Conservation (phyloP, 2,888 invertebrate species). For the Seladonia tumulorum region DNA sequence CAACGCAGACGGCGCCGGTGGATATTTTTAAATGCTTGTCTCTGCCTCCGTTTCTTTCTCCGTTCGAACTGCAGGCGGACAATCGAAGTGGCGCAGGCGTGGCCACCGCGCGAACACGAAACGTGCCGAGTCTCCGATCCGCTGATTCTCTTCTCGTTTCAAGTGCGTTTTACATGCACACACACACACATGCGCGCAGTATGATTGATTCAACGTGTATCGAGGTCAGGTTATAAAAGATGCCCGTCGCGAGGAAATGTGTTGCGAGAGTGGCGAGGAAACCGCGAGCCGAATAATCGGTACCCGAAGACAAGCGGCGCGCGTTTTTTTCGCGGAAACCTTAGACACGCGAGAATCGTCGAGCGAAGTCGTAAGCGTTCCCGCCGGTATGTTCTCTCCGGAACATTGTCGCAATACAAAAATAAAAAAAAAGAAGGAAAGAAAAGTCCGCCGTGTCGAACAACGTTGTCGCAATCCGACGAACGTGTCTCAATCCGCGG, state of each 20-base stretch:
- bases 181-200: neutral
- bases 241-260: conserved; percentile 19
- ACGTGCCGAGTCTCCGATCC: neutral
- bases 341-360: neutral
- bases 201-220: conserved; percentile 41
- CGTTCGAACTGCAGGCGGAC: neutral
- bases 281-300: conserved; percentile 6
- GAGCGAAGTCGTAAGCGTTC: neutral
- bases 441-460: neutral
- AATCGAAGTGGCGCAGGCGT: neutral
- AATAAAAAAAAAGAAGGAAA: neutral
- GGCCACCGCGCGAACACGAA: neutral
- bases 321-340: conserved; percentile 1
- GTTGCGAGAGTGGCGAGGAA: neutral
- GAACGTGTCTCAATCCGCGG: neutral
- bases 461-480: neutral
- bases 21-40: neutral
- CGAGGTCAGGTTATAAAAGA: conserved; percentile 43
- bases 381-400: neutral
- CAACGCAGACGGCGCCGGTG: neutral
- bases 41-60: neutral
- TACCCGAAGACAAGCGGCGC: neutral
- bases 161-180: conserved; percentile 34
- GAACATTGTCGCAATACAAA: neutral
- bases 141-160: conserved; percentile 10